phyloP scores from a whole-genome alignment of 2,113 vertebrate genomes.

The Ceyx cyanopectus region DNA sequence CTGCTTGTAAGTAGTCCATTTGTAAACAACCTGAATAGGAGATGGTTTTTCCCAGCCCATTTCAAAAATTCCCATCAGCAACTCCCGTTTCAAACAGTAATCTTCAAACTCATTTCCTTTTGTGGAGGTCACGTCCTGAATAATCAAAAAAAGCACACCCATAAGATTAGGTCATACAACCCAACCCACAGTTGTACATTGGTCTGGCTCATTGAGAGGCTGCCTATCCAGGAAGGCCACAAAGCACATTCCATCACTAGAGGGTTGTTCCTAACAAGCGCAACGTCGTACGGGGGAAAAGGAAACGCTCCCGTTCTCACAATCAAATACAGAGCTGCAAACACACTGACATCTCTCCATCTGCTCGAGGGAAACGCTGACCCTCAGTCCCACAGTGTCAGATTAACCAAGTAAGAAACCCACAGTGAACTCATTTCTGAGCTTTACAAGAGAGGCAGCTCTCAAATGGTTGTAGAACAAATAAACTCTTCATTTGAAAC shows the following conservation, averaged over 20 bases:
- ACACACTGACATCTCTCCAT: fast-evolving
- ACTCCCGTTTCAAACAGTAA: constrained; percentile 98
- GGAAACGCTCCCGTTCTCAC: background rate
- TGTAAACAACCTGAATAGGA: constrained; percentile 91
- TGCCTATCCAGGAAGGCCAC: background rate
- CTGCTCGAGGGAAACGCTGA: background rate
- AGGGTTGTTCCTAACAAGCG: background rate
- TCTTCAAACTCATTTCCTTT: constrained; percentile 99
- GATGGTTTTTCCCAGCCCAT: constrained; percentile 99
- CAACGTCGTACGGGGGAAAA: fast-evolving
- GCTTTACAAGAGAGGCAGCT: background rate
- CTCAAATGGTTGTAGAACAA: background rate
- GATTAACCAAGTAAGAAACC: background rate
- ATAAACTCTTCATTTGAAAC: background rate
- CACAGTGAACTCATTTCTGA: background rate
- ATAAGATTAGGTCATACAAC: background rate
- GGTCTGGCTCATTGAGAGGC: background rate
- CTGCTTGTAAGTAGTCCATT: background rate
- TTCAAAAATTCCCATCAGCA: constrained; percentile 99
- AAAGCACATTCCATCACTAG: fast-evolving
- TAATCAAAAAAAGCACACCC: constrained; percentile 30
- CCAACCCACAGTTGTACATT: background rate
- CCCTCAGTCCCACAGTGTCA: background rate
- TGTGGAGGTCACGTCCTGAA: constrained; percentile 97
- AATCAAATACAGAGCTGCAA: background rate